phyloP scores from a whole-genome alignment of 2,113 vertebrate genomes.

The Carassius gibelio region DNA sequence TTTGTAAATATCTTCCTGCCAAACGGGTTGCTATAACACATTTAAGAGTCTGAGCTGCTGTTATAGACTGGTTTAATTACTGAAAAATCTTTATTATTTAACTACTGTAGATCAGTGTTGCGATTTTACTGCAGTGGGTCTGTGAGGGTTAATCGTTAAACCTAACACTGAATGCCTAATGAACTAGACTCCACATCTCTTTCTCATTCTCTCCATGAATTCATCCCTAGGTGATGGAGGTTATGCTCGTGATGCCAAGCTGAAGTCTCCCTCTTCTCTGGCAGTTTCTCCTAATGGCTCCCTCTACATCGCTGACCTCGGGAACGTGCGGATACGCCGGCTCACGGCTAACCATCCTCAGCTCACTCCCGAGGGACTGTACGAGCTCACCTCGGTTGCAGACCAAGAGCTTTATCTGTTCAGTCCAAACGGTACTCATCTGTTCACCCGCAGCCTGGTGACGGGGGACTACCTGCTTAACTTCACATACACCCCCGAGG shows the following conservation, averaged over 20 bases:
- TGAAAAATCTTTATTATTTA: conserved; percentile 9
- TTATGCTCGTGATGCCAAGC: conserved; percentile 86
- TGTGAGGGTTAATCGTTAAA: conserved; percentile 10
- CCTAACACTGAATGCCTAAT: neutral
- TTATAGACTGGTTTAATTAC: neutral
- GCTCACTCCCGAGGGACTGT: conserved; percentile 74
- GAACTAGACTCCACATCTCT: neutral
- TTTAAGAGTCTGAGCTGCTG: neutral
- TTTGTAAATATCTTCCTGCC: conserved; percentile 1
- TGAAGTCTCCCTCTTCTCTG: conserved; percentile 86
- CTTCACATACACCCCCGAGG: conserved; percentile 84
- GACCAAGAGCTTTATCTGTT: conserved; percentile 90
- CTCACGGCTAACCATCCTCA: conserved; percentile 79
- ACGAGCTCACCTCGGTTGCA: conserved; percentile 83
- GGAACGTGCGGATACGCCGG: conserved; percentile 84
- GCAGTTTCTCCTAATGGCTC: conserved; percentile 84
- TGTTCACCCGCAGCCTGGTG: conserved; percentile 86
- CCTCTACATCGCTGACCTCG: conserved; percentile 84
- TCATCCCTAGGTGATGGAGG: conserved; percentile 81
- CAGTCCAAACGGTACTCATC: conserved; percentile 83
- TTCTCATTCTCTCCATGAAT: conserved; percentile 10
- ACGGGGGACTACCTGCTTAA: conserved; percentile 87
- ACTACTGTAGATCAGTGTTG: neutral
- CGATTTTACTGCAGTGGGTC: neutral
- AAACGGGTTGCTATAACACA: neutral